Evolutionary conservation across 1,140 invertebrate species (phyloP).

Genomic region (Belonocnema kinseyi): DNA sequence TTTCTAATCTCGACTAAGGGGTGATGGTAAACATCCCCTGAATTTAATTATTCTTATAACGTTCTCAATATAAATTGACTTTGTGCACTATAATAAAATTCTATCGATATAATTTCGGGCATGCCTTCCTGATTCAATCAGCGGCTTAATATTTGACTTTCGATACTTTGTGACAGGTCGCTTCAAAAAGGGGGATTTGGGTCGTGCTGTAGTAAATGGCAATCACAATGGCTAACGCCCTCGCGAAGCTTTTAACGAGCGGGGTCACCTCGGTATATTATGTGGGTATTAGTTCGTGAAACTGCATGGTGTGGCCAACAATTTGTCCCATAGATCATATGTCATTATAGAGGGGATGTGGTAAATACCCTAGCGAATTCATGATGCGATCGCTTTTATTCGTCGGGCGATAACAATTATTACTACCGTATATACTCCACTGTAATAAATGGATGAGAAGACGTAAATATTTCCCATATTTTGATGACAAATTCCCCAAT

Average conservation of each 20-base stretch:
- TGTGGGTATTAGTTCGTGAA: conserved; percentile 29
- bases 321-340: conserved; percentile 31
- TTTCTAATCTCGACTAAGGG: no score
- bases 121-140: conserved; percentile 12
- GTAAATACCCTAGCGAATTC: conserved; percentile 28
- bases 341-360: conserved; percentile 27
- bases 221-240: conserved; percentile 28
- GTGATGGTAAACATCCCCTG: background rate
- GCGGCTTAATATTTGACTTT: conserved; percentile 28
- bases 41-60: background rate
- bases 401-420: conserved; percentile 14
- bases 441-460: conserved; percentile 15
- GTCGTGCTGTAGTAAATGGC: conserved; percentile 25
- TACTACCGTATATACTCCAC: conserved; percentile 7
- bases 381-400: conserved; percentile 27
- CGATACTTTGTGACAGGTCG: conserved; percentile 29
- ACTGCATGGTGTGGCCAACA: conserved; percentile 29
- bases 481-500: background rate
- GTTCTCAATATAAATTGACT: background rate
- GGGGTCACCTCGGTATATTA: conserved; percentile 26
- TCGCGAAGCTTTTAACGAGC: conserved; percentile 30
- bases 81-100: background rate
- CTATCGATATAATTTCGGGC: background rate
- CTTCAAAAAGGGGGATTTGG: conserved; percentile 14
- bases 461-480: conserved; percentile 16